These are phyloP conservation scores for Pyrrhia umbra DNA, from an alignment of 2,888 invertebrate genomes.

Conservation along the genomic window DNA sequence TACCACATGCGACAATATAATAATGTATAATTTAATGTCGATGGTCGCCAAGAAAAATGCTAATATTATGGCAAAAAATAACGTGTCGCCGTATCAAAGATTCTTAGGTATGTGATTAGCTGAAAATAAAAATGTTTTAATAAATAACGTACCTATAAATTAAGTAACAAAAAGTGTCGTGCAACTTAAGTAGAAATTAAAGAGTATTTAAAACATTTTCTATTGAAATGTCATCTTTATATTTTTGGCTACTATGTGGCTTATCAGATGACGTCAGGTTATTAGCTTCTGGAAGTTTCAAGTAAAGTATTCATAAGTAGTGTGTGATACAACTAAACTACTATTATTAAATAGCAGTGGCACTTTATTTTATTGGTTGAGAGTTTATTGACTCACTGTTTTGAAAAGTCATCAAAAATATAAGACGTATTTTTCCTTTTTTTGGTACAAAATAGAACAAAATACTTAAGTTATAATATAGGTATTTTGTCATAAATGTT, in stretches of 20 bases:
- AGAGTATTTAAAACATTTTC: too few relatives aligned
- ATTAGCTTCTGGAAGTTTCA: neutral
- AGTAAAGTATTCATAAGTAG: neutral
- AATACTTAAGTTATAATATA: too few relatives aligned
- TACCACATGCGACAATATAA: neutral
- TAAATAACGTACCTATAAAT: neutral
- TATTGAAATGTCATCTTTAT: neutral
- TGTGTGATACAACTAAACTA: neutral
- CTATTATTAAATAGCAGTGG: neutral
- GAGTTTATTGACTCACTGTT: neutral
- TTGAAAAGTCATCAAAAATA: too few relatives aligned
- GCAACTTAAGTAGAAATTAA: neutral
- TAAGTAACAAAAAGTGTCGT: neutral
- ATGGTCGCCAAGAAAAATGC: conserved; percentile 2
- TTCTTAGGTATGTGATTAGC: neutral
- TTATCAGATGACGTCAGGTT: neutral
- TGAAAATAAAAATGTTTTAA: neutral
- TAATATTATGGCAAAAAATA: neutral
- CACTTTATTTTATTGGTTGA: neutral
- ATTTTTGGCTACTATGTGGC: neutral
- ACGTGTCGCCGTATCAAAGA: neutral
- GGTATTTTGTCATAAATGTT: too few relatives aligned
- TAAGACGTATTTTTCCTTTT: too few relatives aligned
- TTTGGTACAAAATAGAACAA: too few relatives aligned
- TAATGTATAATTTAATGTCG: neutral